Conservation (phyloP, 2,113 vertebrate genomes). For the Taurulus bubalis region DNA sequence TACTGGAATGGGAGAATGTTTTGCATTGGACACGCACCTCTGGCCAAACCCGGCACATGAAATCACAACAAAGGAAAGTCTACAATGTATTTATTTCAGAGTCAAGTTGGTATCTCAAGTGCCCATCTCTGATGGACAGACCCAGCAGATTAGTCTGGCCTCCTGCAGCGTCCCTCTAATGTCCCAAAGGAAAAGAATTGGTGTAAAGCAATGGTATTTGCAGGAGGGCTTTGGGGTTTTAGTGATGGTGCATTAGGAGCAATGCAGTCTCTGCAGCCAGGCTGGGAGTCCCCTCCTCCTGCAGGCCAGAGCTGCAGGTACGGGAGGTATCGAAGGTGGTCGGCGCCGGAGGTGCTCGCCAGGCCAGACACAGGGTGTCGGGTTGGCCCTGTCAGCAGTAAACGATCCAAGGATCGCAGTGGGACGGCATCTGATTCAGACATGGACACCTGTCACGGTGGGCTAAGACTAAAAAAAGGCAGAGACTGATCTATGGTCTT, state of each 20-base stretch:
- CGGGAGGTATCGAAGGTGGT: conserved; percentile 25
- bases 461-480: conserved; percentile 19
- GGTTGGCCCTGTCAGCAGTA: conserved; percentile 70
- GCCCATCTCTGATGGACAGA: background rate
- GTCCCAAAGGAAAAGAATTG: background rate
- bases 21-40: background rate
- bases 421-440: conserved; percentile 45
- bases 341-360: conserved; percentile 40
- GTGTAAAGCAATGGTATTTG: background rate
- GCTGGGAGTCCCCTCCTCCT: background rate
- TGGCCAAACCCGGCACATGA: background rate
- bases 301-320: conserved; percentile 19
- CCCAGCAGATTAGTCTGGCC: background rate
- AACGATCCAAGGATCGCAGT: conserved; percentile 50
- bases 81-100: background rate
- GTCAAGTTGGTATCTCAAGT: background rate
- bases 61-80: background rate
- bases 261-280: background rate
- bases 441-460: conserved; percentile 20
- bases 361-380: conserved; percentile 60
- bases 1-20: background rate
- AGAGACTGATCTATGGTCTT: conserved; percentile 16
- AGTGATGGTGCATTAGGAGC: background rate
- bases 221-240: too few relatives aligned
- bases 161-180: background rate